These are phyloP conservation scores for Mola mola DNA, from an alignment of 2,113 vertebrate genomes.

Conservation along the genomic window DNA sequence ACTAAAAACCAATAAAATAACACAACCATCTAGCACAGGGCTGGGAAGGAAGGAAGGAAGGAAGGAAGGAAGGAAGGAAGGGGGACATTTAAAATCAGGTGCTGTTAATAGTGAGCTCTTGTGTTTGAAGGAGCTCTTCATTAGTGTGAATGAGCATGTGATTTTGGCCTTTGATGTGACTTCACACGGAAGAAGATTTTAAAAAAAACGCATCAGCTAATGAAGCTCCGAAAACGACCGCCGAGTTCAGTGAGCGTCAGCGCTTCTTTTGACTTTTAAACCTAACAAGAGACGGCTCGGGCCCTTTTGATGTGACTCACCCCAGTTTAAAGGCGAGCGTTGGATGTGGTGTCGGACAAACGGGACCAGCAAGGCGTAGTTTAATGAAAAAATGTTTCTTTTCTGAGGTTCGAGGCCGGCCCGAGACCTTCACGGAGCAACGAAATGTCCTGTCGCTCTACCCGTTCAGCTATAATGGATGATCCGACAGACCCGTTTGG, in stretches of 20 bases:
- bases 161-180: slow-evolving; percentile 82
- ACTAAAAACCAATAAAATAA: slow-evolving; percentile 34
- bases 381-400: background rate
- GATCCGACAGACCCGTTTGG: too few species aligned
- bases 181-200: slow-evolving; percentile 74
- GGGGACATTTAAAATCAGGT: slow-evolving; percentile 74
- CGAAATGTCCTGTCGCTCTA: too few species aligned
- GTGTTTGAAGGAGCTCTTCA: slow-evolving; percentile 74
- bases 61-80: background rate
- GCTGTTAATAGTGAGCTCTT: slow-evolving; percentile 77
- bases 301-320: slow-evolving; percentile 81
- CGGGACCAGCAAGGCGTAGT: too few species aligned
- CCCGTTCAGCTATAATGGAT: too few species aligned
- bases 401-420: background rate
- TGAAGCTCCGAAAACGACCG: slow-evolving; percentile 73
- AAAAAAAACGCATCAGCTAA: slow-evolving; percentile 72
- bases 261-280: slow-evolving; percentile 77
- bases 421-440: background rate
- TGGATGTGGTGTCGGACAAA: slow-evolving; percentile 66
- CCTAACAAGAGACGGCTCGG: slow-evolving; percentile 78
- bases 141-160: slow-evolving; percentile 70
- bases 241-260: slow-evolving; percentile 76
- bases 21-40: slow-evolving; percentile 1
- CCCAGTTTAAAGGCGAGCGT: slow-evolving; percentile 71
- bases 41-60: background rate